Evolutionary conservation across 2,888 invertebrate genomes (phyloP).

Genomic region (Molanna angustata): DNA sequence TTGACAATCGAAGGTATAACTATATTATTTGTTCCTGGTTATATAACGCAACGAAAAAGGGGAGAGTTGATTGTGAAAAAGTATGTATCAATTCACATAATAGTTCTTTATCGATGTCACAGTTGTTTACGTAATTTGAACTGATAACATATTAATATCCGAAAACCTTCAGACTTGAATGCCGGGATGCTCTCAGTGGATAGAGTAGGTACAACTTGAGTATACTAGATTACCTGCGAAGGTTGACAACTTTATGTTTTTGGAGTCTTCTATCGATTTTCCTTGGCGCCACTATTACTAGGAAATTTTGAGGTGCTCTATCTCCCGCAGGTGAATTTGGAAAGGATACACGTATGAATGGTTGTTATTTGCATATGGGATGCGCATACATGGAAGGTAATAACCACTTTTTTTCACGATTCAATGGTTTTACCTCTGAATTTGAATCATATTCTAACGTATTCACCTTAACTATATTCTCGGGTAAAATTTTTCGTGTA

Average conservation of each 20-base stretch:
- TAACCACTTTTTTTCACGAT: slow-evolving; percentile 22
- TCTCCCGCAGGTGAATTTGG: slow-evolving; percentile 25
- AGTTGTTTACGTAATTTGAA: too few species aligned
- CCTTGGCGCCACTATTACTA: slow-evolving; percentile 27
- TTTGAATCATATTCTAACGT: slow-evolving; percentile 1
- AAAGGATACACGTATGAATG: slow-evolving; percentile 30
- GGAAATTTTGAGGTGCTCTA: slow-evolving; percentile 26
- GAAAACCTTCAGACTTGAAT: too few species aligned
- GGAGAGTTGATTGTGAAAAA: too few species aligned
- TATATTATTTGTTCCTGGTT: too few species aligned
- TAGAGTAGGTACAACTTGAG: too few species aligned
- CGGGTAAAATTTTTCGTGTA: slow-evolving; percentile 9
- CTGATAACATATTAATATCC: too few species aligned
- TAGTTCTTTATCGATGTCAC: too few species aligned
- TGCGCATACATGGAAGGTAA: slow-evolving; percentile 21
- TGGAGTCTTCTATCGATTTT: slow-evolving; percentile 28
- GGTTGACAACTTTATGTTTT: slow-evolving; percentile 11
- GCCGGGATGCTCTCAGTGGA: too few species aligned
- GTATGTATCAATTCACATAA: too few species aligned
- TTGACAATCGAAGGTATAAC: too few species aligned
- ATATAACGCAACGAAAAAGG: too few species aligned
- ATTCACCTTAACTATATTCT: slow-evolving; percentile 13
- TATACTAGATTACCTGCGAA: slow-evolving; percentile 1
- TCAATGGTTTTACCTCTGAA: slow-evolving; percentile 10
- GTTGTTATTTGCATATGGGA: slow-evolving; percentile 30